Conservation (phyloP, 2,797 vertebrate species). For the Sebastes steindachneri region DNA sequence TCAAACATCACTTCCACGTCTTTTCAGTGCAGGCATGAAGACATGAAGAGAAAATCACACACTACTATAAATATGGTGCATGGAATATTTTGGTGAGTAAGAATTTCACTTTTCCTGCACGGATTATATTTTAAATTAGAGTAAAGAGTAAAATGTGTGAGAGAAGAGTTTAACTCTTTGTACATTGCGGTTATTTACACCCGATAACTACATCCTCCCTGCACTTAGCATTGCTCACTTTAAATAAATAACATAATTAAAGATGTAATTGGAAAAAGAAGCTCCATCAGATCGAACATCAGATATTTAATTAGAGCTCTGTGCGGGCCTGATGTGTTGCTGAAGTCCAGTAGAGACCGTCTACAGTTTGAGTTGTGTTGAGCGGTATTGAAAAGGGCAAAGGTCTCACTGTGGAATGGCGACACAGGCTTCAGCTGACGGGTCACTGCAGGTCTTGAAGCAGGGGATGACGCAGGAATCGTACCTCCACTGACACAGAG, state of each 20-base stretch:
- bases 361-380: neutral
- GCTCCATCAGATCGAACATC: neutral
- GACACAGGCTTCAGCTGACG: slow-evolving; percentile 83
- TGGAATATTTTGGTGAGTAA: neutral
- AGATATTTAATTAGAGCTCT: neutral
- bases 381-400: neutral
- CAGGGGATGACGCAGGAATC: slow-evolving; percentile 91
- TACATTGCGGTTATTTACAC: neutral
- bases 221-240: neutral
- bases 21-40: neutral
- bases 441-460: slow-evolving; percentile 94
- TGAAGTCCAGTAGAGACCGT: neutral
- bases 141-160: neutral
- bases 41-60: neutral
- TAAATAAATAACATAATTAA: neutral
- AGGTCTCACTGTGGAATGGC: slow-evolving; percentile 89
- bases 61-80: neutral
- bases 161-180: neutral
- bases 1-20: neutral
- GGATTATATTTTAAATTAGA: neutral
- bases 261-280: neutral
- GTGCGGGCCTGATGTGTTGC: neutral
- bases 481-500: slow-evolving; percentile 92
- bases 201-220: neutral
- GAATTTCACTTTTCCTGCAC: neutral